Evolutionary conservation across 2,113 vertebrate genomes (phyloP).

Genomic region (Upupa epops): DNA sequence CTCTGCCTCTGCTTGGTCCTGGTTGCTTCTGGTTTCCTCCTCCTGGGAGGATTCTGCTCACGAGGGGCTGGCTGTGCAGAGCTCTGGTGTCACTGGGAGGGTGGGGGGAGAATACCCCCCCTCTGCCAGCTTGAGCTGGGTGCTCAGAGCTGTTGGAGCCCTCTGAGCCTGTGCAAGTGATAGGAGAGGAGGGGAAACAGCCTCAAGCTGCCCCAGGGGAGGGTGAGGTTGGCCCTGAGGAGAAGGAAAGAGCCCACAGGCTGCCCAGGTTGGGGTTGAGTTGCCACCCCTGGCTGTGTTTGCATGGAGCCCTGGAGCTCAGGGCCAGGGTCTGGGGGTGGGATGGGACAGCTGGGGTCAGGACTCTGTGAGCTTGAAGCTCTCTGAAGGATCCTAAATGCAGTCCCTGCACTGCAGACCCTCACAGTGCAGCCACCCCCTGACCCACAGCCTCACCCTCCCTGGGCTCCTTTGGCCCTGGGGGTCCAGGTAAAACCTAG

Average conservation of each 20-base stretch:
- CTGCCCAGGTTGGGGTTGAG: no score
- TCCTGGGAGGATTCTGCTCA: neutral
- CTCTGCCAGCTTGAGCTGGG: neutral
- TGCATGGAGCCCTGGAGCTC: no score
- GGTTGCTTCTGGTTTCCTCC: neutral
- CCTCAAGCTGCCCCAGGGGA: no score
- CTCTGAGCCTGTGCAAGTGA: neutral
- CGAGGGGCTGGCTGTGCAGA: neutral
- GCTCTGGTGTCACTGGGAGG: neutral
- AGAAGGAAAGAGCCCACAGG: no score
- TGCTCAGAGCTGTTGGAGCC: neutral
- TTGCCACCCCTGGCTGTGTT: no score
- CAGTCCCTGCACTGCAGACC: neutral
- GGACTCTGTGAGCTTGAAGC: no score
- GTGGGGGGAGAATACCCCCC: neutral
- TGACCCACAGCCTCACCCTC: neutral
- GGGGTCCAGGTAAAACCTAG: slow-evolving; percentile 5
- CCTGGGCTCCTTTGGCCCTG: neutral
- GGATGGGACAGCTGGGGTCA: no score
- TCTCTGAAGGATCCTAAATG: no score
- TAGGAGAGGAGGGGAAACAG: no score
- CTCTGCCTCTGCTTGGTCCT: accelerated
- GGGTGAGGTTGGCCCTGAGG: no score
- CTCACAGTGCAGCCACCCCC: neutral
- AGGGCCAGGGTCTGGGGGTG: no score